phyloP scores from a whole-genome alignment of 2,113 vertebrate species.

The Channa argus region DNA sequence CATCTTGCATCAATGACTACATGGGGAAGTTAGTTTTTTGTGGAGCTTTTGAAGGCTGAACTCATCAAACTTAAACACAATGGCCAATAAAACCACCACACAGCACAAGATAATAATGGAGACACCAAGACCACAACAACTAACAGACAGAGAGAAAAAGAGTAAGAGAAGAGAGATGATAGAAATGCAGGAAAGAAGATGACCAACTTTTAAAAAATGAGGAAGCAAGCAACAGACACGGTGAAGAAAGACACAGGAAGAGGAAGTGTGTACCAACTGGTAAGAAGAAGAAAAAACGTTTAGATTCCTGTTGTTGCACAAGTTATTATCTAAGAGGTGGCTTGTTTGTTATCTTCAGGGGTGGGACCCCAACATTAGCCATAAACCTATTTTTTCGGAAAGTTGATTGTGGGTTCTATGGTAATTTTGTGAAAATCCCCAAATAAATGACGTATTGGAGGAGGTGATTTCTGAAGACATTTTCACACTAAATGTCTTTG shows the following conservation, averaged over 20 bases:
- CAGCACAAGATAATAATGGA: not conserved
- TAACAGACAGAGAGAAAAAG: not conserved
- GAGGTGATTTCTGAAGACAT: not conserved
- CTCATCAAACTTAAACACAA: not conserved
- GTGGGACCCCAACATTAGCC: not conserved
- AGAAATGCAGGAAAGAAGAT: conserved; percentile 31
- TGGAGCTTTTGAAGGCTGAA: not conserved
- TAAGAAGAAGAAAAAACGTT: conserved; percentile 29
- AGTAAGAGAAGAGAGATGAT: conserved; percentile 11
- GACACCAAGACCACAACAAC: not conserved
- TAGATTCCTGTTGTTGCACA: not conserved
- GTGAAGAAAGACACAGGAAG: conserved; percentile 74
- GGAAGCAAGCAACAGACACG: conserved; percentile 79
- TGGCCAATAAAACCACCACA: not conserved
- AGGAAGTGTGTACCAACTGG: conserved; percentile 68
- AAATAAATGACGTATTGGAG: not conserved
- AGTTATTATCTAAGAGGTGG: not conserved
- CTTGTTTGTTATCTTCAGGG: not conserved
- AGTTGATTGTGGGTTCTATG: conserved; percentile 7
- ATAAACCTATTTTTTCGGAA: not conserved
- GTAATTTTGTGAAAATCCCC: not conserved
- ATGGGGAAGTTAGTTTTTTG: not conserved
- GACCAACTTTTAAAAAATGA: conserved; percentile 69
- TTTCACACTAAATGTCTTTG: not conserved
- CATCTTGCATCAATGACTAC: not conserved